Base-by-base conservation (phyloP, 37 sponge, comb jelly and placozoan genomes). In the Sycon ciliatum region DNA sequence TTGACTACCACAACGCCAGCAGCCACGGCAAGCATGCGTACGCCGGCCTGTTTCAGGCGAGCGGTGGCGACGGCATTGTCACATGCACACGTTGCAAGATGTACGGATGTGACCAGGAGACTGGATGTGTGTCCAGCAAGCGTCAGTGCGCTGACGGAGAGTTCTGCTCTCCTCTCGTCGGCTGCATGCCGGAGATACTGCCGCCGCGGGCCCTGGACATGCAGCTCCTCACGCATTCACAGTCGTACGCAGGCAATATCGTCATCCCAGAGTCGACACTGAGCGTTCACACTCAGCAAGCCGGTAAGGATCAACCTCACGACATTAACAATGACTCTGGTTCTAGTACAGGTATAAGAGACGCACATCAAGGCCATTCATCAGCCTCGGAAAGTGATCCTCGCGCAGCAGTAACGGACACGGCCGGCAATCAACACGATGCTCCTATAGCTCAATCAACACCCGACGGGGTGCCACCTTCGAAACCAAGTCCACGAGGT, bases 121-220 rank as follows among this genome's bases (percentile, higher is more conserved):
- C 57, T 34, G 53, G 73, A 24, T 23, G 34, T 67, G 20, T 3
- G 3, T n/a, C 2, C 38, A n/a, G 28, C 23, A n/a, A 49, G 1
- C 26, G 1, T 5, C 18, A 27, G 28, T 57, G 49, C 29, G 3
- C 63, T 0, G 49, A 57, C 24, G 67, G 55, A 27, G 20, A 4
- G 23, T 80, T 64, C 70, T 88, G 89, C 42, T 88, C 89, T 60
- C 71, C 79, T 23, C 11, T 84, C 11, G 86, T 84, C 65, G 89
- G 89, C 16, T 88, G 86, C 68, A 54, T 62, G 35, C 53, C 13
- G 38, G 61, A 67, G 34, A 77, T 52, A 39, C 56, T 77, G 29
- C 57, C 72, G 0, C 33, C 78, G 24, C n/a, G n/a, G n/a, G n/a
- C n/a, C 18, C 78, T 30, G 73, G 70, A 20, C 78, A 75, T 64